Evolutionary conservation across 2,797 vertebrate species (phyloP).

Genomic region (Pogoniulus pusillus): DNA sequence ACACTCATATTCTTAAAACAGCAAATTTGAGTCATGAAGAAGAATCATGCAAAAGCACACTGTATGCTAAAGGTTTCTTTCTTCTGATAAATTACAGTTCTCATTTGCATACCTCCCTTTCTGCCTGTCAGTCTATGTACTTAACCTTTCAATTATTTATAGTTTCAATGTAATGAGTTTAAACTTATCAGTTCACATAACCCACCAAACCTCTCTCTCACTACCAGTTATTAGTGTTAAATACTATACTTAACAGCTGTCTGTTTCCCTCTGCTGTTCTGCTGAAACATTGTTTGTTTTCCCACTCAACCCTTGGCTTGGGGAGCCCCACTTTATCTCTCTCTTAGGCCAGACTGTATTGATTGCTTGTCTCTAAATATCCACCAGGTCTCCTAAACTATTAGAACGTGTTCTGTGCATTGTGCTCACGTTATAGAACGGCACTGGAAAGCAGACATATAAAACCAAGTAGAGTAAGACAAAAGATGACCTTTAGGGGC

Average conservation of each 20-base stretch:
- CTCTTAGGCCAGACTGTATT: neutral
- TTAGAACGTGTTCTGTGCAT: neutral
- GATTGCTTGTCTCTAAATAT: neutral
- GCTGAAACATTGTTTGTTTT: neutral
- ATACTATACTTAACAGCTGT: neutral
- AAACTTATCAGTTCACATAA: neutral
- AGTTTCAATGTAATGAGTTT: neutral
- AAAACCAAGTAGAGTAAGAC: neutral
- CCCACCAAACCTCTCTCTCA: neutral
- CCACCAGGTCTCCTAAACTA: neutral
- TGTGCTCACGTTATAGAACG: too few relatives aligned
- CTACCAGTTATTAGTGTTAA: neutral
- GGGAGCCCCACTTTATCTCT: neutral
- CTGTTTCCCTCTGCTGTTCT: constrained; percentile 60
- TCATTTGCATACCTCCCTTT: neutral
- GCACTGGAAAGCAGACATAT: neutral
- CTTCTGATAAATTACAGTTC: neutral
- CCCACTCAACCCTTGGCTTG: neutral
- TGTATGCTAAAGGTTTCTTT: neutral
- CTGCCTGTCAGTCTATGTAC: neutral
- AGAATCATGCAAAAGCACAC: neutral
- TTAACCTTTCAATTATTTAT: neutral
- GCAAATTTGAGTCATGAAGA: neutral
- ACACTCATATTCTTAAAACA: neutral
- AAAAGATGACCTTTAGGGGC: neutral